Conservation (phyloP, 2,888 invertebrate species). For the Venustoraphidia nigricollis region DNA sequence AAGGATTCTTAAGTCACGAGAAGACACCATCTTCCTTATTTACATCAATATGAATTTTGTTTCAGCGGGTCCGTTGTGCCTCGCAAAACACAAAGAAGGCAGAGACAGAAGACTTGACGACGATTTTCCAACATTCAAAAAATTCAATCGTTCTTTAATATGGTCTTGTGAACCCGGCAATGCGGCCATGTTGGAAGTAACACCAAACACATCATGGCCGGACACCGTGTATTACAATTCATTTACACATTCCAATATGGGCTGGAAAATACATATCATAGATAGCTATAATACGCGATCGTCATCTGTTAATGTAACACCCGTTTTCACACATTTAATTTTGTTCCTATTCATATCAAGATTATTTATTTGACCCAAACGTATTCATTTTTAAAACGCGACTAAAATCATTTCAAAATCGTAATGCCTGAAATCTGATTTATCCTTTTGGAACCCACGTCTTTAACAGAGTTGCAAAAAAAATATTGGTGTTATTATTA, state of each 20-base stretch:
- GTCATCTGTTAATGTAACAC: not conserved
- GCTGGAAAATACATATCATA: conserved; percentile 83
- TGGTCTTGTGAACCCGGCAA: conserved; percentile 57
- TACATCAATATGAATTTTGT: conserved; percentile 7
- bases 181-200: conserved; percentile 57
- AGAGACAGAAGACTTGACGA: conserved; percentile 66
- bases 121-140: conserved; percentile 61
- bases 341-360: too few relatives aligned
- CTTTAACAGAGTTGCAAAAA: too few relatives aligned
- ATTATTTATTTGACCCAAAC: too few relatives aligned
- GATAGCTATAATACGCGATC: conserved; percentile 45
- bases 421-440: too few relatives aligned
- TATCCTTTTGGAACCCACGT: too few relatives aligned
- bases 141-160: conserved; percentile 63
- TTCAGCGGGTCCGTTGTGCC: conserved; percentile 64
- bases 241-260: conserved; percentile 88
- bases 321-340: too few relatives aligned
- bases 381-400: too few relatives aligned
- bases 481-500: too few relatives aligned
- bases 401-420: too few relatives aligned
- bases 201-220: conserved; percentile 83
- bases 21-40: too few relatives aligned
- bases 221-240: conserved; percentile 87
- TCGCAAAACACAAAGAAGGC: conserved; percentile 45
- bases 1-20: too few relatives aligned